phyloP scores from a whole-genome alignment of 1,140 invertebrate genomes.

The Chelonus insularis region DNA sequence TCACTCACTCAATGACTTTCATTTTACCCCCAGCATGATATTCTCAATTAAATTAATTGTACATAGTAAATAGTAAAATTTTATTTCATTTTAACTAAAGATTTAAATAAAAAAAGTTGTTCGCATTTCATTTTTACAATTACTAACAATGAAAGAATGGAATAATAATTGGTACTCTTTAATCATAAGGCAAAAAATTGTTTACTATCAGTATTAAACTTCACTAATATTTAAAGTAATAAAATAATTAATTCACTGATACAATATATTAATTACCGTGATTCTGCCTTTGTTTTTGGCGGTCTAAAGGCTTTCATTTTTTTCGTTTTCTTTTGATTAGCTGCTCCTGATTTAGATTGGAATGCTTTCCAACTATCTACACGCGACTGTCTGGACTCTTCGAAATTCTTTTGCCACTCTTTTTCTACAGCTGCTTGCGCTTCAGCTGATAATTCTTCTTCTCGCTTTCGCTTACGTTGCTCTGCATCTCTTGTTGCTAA shows the following conservation, averaged over 20 bases:
- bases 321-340: constrained; percentile 75
- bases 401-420: constrained; percentile 98
- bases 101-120: too few relatives aligned
- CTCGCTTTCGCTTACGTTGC: constrained; percentile 92
- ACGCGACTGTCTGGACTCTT: constrained; percentile 91
- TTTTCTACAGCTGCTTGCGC: constrained; percentile 85
- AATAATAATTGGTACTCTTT: too few relatives aligned
- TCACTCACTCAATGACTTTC: too few relatives aligned
- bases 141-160: too few relatives aligned
- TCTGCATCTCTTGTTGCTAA: constrained; percentile 87
- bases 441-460: constrained; percentile 91
- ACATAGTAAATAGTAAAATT: too few relatives aligned
- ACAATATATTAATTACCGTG: constrained; percentile 68
- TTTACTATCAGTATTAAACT: not conserved
- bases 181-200: not conserved
- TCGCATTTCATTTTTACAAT: too few relatives aligned
- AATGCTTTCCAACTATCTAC: constrained; percentile 97
- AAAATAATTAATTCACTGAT: constrained; percentile 21
- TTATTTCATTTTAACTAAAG: too few relatives aligned
- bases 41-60: too few relatives aligned
- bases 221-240: not conserved
- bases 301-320: constrained; percentile 85
- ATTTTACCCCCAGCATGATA: too few relatives aligned
- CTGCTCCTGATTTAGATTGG: constrained; percentile 73
- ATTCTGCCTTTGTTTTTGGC: constrained; percentile 95